Conservation (phyloP, 2,888 invertebrate genomes). For the Himalopsyche japonica region DNA sequence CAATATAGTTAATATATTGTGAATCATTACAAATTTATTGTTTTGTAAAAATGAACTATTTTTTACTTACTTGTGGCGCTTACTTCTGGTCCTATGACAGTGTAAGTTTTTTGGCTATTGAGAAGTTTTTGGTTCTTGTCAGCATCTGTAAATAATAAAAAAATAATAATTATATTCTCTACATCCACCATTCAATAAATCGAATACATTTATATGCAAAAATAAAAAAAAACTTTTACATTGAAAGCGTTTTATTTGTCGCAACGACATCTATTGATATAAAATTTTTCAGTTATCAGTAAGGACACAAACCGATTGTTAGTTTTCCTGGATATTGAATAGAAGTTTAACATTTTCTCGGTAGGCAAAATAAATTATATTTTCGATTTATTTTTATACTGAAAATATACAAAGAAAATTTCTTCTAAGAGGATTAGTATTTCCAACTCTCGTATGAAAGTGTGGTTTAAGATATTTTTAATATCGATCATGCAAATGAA, state of each 20-base stretch:
- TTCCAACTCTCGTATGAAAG: too few species aligned
- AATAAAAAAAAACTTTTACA: too few species aligned
- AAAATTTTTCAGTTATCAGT: not conserved
- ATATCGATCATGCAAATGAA: too few species aligned
- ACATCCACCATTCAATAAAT: too few species aligned
- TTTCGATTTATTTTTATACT: too few species aligned
- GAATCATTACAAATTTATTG: too few species aligned
- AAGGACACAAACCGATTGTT: not conserved
- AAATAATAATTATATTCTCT: too few species aligned
- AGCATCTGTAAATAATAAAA: constrained; percentile 52
- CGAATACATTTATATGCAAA: too few species aligned
- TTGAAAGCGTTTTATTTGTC: not conserved
- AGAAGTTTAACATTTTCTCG: not conserved
- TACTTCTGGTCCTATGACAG: constrained; percentile 72
- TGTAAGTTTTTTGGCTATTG: constrained; percentile 59
- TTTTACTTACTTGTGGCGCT: constrained; percentile 73
- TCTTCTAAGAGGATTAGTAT: too few species aligned
- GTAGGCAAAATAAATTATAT: not conserved
- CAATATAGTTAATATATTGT: too few species aligned
- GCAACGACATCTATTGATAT: not conserved
- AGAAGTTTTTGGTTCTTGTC: constrained; percentile 55
- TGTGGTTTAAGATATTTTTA: too few species aligned
- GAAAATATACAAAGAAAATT: too few species aligned
- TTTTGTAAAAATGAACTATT: not conserved
- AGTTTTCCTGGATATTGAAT: not conserved